Evolutionary conservation across 2,113 vertebrate species (phyloP).

Genomic region (Gorsachius goisagi): DNA sequence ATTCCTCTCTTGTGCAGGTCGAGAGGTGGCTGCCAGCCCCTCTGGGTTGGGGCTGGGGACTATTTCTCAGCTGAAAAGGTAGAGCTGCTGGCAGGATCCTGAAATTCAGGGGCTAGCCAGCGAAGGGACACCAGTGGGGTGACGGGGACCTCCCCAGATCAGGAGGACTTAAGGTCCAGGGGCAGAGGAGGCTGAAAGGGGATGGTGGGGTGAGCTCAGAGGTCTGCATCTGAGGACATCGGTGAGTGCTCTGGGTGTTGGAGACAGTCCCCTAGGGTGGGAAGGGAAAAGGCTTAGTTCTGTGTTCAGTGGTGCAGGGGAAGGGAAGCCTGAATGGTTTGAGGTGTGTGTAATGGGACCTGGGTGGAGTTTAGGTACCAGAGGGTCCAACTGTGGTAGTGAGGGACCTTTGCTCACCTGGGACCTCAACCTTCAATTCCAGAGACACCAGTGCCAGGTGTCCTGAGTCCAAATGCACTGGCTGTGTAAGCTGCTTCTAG

Average conservation of each 20-base stretch:
- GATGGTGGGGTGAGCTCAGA: neutral
- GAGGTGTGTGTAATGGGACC: neutral
- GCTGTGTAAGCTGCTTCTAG: neutral
- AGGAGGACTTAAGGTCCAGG: rapidly evolving
- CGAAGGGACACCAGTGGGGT: rapidly evolving
- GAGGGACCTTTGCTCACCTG: neutral
- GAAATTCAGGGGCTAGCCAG: neutral
- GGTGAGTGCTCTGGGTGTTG: neutral
- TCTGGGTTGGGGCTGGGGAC: neutral
- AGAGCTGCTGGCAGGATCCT: neutral
- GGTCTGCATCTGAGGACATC: neutral
- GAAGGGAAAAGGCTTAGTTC: neutral
- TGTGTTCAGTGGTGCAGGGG: neutral
- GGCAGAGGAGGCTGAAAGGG: neutral
- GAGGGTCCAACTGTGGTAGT: neutral
- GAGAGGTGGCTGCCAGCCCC: neutral
- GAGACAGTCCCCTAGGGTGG: neutral
- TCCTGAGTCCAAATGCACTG: rapidly evolving
- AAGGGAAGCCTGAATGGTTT: neutral
- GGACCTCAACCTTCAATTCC: neutral
- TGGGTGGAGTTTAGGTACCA: neutral
- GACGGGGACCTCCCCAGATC: neutral
- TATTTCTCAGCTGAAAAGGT: neutral
- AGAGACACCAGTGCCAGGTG: neutral
- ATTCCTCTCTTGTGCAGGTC: neutral